These are phyloP conservation scores for Oreohelix idahoensis DNA, from an alignment of 1,140 invertebrate species.

Conservation along the genomic window DNA sequence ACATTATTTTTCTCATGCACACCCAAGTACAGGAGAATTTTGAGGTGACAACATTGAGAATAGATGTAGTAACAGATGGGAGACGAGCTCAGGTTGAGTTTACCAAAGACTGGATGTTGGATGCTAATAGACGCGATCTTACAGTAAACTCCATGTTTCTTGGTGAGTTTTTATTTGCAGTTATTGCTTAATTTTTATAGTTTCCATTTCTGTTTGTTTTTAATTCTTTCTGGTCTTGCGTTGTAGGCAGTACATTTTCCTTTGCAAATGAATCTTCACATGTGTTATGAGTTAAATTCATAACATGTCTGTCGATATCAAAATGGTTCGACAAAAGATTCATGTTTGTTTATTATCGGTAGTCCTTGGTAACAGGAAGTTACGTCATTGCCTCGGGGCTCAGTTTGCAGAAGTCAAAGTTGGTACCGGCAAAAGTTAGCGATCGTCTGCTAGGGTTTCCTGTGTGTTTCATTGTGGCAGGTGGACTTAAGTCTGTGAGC, in stretches of 20 bases:
- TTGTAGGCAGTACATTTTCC: background rate
- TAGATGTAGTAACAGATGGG: constrained; percentile 94
- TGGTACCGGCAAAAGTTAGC: too few relatives aligned
- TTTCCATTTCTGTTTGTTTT: background rate
- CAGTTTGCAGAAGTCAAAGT: too few relatives aligned
- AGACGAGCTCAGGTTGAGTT: constrained; percentile 95
- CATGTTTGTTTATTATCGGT: too few relatives aligned
- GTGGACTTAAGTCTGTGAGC: too few relatives aligned
- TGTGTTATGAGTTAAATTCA: too few relatives aligned
- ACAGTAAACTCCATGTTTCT: constrained; percentile 99
- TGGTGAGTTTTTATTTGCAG: constrained; percentile 74
- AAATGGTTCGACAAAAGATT: too few relatives aligned
- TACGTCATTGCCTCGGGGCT: too few relatives aligned
- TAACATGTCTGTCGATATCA: too few relatives aligned
- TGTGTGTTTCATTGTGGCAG: too few relatives aligned
- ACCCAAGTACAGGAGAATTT: constrained; percentile 68
- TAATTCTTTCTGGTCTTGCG: background rate
- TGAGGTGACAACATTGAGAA: constrained; percentile 87
- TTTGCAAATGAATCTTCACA: background rate
- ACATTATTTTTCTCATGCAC: background rate
- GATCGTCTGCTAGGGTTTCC: too few relatives aligned
- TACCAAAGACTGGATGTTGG: constrained; percentile 94
- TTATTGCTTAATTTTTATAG: background rate
- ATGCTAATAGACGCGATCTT: constrained; percentile 95
- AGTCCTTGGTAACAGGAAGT: too few relatives aligned